phyloP scores from a whole-genome alignment of 30 jellyfish, hydroid and myxozoan genomes.

The Nemopilema nomurai region DNA sequence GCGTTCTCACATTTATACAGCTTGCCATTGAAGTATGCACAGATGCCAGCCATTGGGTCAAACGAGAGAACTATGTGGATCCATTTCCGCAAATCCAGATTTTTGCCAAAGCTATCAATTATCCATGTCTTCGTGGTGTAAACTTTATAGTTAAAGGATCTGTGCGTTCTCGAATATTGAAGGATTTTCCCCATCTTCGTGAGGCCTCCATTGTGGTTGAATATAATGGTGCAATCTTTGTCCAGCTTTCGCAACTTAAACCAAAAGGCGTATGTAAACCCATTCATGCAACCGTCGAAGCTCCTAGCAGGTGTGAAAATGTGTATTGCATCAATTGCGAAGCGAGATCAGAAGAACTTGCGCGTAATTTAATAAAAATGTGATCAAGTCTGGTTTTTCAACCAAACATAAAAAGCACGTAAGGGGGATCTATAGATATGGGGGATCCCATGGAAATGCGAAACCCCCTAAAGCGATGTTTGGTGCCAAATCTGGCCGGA shows the following conservation, averaged over 20 bases:
- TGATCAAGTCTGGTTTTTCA: no score
- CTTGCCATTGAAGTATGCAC: conserved; percentile 1
- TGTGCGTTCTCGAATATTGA: neutral
- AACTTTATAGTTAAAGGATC: no score
- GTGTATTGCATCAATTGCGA: neutral
- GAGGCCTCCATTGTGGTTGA: neutral
- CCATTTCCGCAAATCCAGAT: neutral
- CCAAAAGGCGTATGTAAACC: conserved; percentile 7
- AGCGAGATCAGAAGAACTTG: no score
- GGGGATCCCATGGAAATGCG: no score
- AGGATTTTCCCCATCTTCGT: neutral
- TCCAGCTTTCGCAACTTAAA: neutral
- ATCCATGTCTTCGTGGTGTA: neutral
- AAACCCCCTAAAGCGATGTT: no score
- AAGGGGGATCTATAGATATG: no score
- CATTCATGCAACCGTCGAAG: conserved; percentile 4
- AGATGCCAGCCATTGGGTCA: neutral
- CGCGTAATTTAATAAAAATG: no score
- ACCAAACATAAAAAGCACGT: no score
- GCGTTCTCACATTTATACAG: neutral
- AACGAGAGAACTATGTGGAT: neutral
- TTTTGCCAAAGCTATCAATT: neutral
- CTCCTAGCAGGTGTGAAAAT: neutral
- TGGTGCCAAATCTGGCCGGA: no score
- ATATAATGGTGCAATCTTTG: neutral